Evolutionary conservation across 1,140 invertebrate genomes (phyloP), one percentile per base, ranked within the genome.

Genomic region (Drosophila sulfurigaster): DNA sequence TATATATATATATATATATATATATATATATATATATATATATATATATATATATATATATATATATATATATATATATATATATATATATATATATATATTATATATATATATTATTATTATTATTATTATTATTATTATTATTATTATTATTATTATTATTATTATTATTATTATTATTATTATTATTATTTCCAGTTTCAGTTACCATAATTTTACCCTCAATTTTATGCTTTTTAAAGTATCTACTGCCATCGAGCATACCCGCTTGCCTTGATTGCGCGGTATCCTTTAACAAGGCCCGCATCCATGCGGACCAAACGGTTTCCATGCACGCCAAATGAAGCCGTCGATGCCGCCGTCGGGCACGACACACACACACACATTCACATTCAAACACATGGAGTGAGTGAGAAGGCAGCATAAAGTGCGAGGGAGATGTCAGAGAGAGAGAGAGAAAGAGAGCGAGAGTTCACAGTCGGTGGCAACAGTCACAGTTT

Each of bases 261-360:
- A 38, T 46, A 65, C 11, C 30, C 60, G 20, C 28, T n/a, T 10
- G 6, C 13, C 6, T 52, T 16, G 5, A 63, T 79, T 56, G 41
- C 57, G 66, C 41, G 56, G 76, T 87, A 68, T 76, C 65, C 62
- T 38, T 32, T 28, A 67, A 45, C 15, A 25, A 16, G 54, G 15
- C 62, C 54, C 69, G 69, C 69, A 78, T 78, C 43, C 58, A 51
- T 43, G 59, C 63, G 48, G 57, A 58, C 79, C 85, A 89, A 88
- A 88, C 85, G 71, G 85, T 89, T 89, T 85, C 72, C 77, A 89
- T 79, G 85, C 85, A 89, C 85, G 85, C 81, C 81, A 89, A 89
- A 89, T 89, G 78, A 89, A 79, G 66, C 78, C 68, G 62, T 64
- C 74, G 54, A 76, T 60, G 58, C 54, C 51, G 45, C 56, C 46